Evolutionary conservation across 2,113 vertebrate genomes (phyloP), one percentile per base, ranked within the genome.

Genomic region (Thryonomys swinderianus): DNA sequence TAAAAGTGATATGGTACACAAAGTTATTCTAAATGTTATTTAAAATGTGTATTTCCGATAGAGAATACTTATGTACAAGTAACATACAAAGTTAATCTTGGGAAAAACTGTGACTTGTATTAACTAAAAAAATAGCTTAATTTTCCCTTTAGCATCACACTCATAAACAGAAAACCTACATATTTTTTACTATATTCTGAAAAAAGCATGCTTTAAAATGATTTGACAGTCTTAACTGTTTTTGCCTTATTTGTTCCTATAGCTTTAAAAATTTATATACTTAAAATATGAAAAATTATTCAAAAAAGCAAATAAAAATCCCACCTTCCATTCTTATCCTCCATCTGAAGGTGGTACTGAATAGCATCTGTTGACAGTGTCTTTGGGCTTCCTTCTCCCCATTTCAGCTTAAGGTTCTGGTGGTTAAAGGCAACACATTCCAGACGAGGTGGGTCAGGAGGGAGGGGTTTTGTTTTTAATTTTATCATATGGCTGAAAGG

Each of bases 401-500:
- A 99, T 97, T 99, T 99, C 96, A 99, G 99, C 98, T 99, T 99
- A 97, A 99, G 99, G 96, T 99, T 99, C 98, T 99, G 99, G 98
- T 99, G 99, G 98, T 98, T 99, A 98, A 99, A 99, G 45, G 99
- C 99, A 61, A 99, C 99, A 98, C 99, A 99, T 98, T 99, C 99
- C 97, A 99, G 98, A 69, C 99, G 99, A 79, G 99, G 99, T 3
- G 99, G 99, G 87, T 99, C 99, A 0, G 99, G 99, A 37, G 99
- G 99, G 5, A 99, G 98, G 95, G 99, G 99, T 97, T 99, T 99
- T 53, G 99, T 99, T 99, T 99, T 99, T 98, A 99, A 97, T 97
- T 99, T 99, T 97, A 99, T 99, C 96, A 99, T 99, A 98, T 99
- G 99, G 98, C 99, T 99, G 97, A 99, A 99, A 97, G 99, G 99